Conservation (phyloP, 2,797 vertebrate species). For the Stomatorhinus walkeri region DNA sequence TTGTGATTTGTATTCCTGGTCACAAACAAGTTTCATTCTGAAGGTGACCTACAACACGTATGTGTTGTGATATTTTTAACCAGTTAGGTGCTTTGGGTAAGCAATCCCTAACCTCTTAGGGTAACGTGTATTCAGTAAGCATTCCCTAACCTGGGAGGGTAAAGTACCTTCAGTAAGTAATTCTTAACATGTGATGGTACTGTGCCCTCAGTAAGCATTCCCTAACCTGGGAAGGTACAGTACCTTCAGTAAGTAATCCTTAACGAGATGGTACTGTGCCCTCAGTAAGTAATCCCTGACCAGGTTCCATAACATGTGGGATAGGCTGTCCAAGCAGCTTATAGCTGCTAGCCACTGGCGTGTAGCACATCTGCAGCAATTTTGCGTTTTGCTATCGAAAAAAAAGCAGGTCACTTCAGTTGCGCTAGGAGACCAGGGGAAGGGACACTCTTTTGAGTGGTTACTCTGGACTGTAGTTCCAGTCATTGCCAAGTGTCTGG, state of each 20-base stretch:
- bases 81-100: not conserved
- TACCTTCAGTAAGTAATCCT: not conserved
- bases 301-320: not conserved
- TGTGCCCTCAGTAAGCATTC: not conserved
- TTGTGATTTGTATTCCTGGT: not conserved
- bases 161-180: not conserved
- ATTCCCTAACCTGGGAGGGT: not conserved
- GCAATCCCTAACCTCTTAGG: not conserved
- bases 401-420: not conserved
- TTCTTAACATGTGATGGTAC: not conserved
- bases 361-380: not conserved
- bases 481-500: conserved; percentile 41
- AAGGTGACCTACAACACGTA: not conserved
- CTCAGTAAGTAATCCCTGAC: not conserved
- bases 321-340: not conserved
- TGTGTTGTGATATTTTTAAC: not conserved
- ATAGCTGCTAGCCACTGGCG: not conserved
- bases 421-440: not conserved
- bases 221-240: not conserved
- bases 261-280: not conserved
- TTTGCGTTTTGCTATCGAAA: not conserved
- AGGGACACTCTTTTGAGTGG: not conserved
- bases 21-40: not conserved
- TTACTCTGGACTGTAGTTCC: conserved; percentile 28
- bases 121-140: not conserved